phyloP scores from a whole-genome alignment of 2,113 vertebrate genomes.

The Mirounga angustirostris region DNA sequence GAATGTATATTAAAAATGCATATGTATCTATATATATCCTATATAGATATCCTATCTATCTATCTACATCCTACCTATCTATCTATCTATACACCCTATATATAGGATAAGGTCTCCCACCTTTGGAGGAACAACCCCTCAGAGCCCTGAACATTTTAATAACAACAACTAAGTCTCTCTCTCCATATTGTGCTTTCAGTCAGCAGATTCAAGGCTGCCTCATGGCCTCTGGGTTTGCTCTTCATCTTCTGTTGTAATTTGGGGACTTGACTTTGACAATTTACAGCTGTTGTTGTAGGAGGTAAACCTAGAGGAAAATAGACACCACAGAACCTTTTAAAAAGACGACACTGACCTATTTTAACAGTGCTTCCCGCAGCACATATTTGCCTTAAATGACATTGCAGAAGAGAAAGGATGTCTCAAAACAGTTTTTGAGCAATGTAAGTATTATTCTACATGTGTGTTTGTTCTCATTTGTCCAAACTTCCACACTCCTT shows the following conservation, averaged over 20 bases:
- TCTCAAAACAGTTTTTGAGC: conserved; percentile 11
- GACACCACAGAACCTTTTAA: neutral
- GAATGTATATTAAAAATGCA: neutral
- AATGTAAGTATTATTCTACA: conserved; percentile 26
- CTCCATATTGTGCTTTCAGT: neutral
- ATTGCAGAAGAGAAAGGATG: conserved; percentile 55
- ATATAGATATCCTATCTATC: too few relatives aligned
- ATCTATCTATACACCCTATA: too few relatives aligned
- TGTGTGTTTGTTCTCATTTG: conserved; percentile 22
- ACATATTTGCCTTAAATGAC: conserved; percentile 55
- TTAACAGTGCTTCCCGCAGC: neutral
- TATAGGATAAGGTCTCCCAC: neutral
- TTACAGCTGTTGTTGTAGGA: neutral
- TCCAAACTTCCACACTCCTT: conserved; percentile 61
- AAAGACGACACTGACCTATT: conserved; percentile 51
- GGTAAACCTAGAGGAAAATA: neutral
- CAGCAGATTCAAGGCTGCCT: neutral
- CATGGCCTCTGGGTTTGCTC: neutral
- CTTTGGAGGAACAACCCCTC: neutral
- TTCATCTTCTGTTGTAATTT: neutral
- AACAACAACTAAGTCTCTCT: neutral
- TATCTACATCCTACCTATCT: too few relatives aligned
- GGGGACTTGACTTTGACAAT: conserved; percentile 15
- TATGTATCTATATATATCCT: too few relatives aligned
- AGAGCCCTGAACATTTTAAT: neutral